These are phyloP conservation scores for Cyclura pinguis DNA, from an alignment of 2,797 vertebrate species.

Conservation along the genomic window DNA sequence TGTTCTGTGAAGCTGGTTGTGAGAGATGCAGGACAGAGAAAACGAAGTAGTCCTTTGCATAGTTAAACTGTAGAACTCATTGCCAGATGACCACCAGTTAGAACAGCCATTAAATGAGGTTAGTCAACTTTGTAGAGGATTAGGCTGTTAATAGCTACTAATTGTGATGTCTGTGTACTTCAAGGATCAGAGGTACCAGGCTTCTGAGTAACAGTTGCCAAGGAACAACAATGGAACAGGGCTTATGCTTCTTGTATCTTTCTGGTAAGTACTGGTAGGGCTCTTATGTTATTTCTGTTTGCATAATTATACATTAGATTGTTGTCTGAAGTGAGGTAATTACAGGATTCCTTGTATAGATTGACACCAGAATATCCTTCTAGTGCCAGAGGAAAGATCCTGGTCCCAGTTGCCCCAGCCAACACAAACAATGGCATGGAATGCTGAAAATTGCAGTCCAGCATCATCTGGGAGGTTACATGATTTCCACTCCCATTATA, in stretches of 20 bases:
- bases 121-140: neutral
- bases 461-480: too few relatives aligned
- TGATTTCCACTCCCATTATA: neutral
- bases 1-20: neutral
- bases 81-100: neutral
- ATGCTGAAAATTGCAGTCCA: too few relatives aligned
- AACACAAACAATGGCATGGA: too few relatives aligned
- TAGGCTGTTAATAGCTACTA: neutral
- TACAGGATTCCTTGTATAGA: neutral
- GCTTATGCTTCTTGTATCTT: neutral
- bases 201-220: neutral
- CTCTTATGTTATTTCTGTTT: neutral
- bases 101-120: neutral
- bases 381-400: too few relatives aligned
- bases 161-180: neutral
- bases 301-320: neutral
- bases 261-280: neutral
- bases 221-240: neutral
- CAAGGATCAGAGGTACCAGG: neutral
- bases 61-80: neutral
- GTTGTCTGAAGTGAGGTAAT: neutral
- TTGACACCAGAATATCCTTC: too few relatives aligned
- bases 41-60: neutral
- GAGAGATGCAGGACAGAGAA: neutral
- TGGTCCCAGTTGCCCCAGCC: too few relatives aligned